Evolutionary conservation across 1,140 invertebrate genomes (phyloP).

Genomic region (Lordiphosa mommai): DNA sequence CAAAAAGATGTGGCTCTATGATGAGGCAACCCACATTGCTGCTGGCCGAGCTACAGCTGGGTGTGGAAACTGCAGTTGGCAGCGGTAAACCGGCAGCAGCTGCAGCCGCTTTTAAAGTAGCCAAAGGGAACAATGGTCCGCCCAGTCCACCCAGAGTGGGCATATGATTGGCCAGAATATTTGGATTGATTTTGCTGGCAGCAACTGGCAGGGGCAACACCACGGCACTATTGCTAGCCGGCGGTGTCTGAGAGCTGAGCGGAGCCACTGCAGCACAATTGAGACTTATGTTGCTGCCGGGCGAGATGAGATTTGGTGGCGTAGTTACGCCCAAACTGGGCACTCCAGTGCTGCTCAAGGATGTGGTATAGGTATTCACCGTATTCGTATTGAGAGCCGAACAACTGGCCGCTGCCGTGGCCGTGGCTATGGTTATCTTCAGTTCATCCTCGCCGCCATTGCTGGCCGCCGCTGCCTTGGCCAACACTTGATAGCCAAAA

Average conservation of each 20-base stretch:
- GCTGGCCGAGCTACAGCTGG: constrained; percentile 28
- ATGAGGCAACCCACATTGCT: constrained; percentile 72
- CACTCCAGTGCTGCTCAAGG: constrained; percentile 32
- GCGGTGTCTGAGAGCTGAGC: constrained; percentile 40
- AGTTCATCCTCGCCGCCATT: constrained; percentile 60
- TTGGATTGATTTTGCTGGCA: constrained; percentile 42
- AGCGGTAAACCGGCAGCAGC: constrained; percentile 55
- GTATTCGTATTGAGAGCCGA: constrained; percentile 40
- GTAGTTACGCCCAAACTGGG: constrained; percentile 42
- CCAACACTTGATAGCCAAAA: constrained; percentile 71
- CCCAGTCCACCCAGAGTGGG: constrained; percentile 36
- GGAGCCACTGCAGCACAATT: constrained; percentile 62
- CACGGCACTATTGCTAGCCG: constrained; percentile 32
- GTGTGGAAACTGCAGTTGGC: constrained; percentile 33
- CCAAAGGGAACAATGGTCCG: constrained; percentile 55
- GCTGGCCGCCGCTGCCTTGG: constrained; percentile 57
- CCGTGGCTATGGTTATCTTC: constrained; percentile 58
- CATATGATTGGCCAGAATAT: constrained; percentile 43
- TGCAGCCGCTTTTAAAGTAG: constrained; percentile 58
- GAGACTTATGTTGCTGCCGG: constrained; percentile 44
- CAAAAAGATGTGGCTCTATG: constrained; percentile 73
- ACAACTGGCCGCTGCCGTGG: constrained; percentile 15
- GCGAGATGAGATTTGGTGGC: constrained; percentile 49
- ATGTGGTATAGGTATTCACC: constrained; percentile 52
- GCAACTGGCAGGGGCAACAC: constrained; percentile 54